Evolutionary conservation across 2,888 invertebrate genomes (phyloP).

Genomic region (Cremastobaeus sp.): DNA sequence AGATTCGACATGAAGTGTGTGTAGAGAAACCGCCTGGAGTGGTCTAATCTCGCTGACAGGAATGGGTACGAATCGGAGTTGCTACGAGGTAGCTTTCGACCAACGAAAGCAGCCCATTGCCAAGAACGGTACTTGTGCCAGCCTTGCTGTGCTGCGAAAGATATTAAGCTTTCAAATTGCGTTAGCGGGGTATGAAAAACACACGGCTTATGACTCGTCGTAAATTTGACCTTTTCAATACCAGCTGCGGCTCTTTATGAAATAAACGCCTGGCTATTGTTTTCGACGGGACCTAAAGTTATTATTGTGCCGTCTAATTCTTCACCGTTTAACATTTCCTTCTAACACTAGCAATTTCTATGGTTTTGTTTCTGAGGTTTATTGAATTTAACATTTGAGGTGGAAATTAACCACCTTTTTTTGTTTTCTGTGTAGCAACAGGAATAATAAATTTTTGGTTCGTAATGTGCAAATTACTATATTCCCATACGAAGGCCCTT

Average conservation of each 20-base stretch:
- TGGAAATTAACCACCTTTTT: too few species aligned
- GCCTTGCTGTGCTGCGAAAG: constrained; percentile 33
- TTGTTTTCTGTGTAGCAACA: too few species aligned
- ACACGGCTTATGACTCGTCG: constrained; percentile 53
- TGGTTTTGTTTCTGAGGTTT: too few species aligned
- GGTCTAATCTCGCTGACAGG: constrained; percentile 54
- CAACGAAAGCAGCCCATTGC: constrained; percentile 38
- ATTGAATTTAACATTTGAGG: too few species aligned
- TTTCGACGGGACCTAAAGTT: constrained; percentile 18
- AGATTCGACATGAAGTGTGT: constrained; percentile 50
- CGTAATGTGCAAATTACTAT: too few species aligned
- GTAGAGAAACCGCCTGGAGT: constrained; percentile 46
- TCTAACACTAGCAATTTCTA: too few species aligned
- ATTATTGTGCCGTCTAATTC: constrained; percentile 15
- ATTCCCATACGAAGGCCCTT: too few species aligned
- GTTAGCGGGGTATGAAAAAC: constrained; percentile 52
- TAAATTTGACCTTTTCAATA: constrained; percentile 55
- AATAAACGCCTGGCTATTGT: constrained; percentile 33
- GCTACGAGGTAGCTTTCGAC: constrained; percentile 44
- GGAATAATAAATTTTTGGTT: too few species aligned
- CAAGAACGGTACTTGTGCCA: constrained; percentile 50
- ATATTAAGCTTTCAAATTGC: constrained; percentile 53
- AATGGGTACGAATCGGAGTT: constrained; percentile 23
- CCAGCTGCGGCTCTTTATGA: constrained; percentile 38
- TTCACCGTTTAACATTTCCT: too few species aligned